A percentile compares a stretch with the other conserved stretches of the same genome.
These are phyloP conservation scores for Drosophila paranaensis DNA, from an alignment of 2,888 invertebrate species.

Conservation along the genomic window DNA sequence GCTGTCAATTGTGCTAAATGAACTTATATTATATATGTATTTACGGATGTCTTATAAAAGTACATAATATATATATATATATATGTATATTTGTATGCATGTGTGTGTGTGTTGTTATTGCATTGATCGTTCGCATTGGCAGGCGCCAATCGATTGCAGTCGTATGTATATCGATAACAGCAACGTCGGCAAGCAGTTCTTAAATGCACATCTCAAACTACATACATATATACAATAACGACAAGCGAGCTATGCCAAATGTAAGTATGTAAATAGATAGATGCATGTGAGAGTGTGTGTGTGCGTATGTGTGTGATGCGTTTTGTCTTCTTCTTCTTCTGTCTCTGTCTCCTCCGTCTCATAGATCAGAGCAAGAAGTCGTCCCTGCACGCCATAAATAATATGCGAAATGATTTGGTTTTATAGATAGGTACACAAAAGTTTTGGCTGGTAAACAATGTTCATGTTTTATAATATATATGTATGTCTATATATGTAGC, in stretches of 20 bases:
- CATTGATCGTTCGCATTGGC: slow-evolving; percentile 12
- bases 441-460: slow-evolving; percentile 9
- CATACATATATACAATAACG: slow-evolving; percentile 34
- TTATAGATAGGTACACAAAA: slow-evolving; percentile 19
- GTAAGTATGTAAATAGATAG: not conserved
- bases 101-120: slow-evolving; percentile 4
- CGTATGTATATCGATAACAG: slow-evolving; percentile 19
- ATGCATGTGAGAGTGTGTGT: not conserved
- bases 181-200: slow-evolving; percentile 9
- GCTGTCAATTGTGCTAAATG: slow-evolving; percentile 66
- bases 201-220: slow-evolving; percentile 35
- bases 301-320: not conserved
- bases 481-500: slow-evolving; percentile 3
- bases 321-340: not conserved
- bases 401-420: not conserved
- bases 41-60: slow-evolving; percentile 38
- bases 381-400: not conserved
- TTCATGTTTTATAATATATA: slow-evolving; percentile 8
- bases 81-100: slow-evolving; percentile 1
- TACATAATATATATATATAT: slow-evolving; percentile 13
- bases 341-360: not conserved
- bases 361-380: slow-evolving; percentile 2
- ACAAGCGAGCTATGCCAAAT: slow-evolving; percentile 13
- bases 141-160: slow-evolving; percentile 9
- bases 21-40: slow-evolving; percentile 46